Conservation (phyloP, 2,113 vertebrate genomes). For the Aldabrachelys gigantea region DNA sequence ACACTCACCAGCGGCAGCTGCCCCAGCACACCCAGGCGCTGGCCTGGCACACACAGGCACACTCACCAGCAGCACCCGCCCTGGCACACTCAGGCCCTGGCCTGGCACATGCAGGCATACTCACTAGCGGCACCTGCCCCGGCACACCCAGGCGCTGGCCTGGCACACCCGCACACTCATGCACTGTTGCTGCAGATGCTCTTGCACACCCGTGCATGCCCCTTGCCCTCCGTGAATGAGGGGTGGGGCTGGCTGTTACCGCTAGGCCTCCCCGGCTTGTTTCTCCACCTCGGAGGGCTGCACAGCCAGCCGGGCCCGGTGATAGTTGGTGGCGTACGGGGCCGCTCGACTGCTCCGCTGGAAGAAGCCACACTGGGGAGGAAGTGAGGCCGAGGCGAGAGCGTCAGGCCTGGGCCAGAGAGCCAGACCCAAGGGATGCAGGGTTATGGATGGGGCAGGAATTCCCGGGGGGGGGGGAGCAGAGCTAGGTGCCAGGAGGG, state of each 20-base stretch:
- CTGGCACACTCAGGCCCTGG: not conserved
- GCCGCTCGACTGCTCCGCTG: slow-evolving; percentile 79
- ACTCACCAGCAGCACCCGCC: not conserved
- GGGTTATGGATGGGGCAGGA: not conserved
- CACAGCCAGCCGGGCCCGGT: slow-evolving; percentile 86
- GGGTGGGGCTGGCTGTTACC: not conserved
- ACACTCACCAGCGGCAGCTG: not conserved
- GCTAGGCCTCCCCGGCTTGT: slow-evolving; percentile 79
- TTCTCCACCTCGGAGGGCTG: slow-evolving; percentile 90
- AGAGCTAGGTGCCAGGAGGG: not conserved
- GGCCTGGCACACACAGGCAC: not conserved
- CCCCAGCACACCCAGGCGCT: not conserved
- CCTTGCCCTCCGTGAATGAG: not conserved
- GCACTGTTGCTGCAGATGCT: not conserved
- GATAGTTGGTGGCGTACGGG: slow-evolving; percentile 87
- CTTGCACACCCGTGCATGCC: not conserved
- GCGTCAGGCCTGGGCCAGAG: not conserved
- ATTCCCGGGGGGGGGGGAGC: not conserved
- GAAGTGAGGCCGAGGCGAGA: not conserved
- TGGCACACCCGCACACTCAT: not conserved
- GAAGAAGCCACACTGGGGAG: slow-evolving; percentile 92
- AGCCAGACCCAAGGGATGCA: not conserved
- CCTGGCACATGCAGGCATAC: not conserved
- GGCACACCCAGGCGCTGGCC: not conserved
- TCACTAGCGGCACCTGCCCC: too few species aligned